Evolutionary conservation across 2,797 vertebrate species (phyloP).

Genomic region (Anguilla anguilla): DNA sequence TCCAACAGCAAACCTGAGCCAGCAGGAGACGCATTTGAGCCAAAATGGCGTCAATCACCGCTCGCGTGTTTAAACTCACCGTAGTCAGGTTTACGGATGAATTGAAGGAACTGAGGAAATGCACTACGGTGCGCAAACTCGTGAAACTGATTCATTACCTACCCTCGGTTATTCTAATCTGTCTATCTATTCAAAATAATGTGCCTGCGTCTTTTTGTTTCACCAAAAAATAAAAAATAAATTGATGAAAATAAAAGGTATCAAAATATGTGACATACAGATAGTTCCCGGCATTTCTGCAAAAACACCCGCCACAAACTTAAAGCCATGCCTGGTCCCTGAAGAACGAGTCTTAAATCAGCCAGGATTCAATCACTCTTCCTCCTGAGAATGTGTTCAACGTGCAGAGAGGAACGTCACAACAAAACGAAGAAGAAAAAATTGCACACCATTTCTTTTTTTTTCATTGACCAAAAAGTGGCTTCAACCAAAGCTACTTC

Average conservation of each 20-base stretch:
- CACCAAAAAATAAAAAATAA: neutral
- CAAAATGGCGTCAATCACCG: neutral
- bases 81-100: neutral
- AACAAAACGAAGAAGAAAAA: neutral
- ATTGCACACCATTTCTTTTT: neutral
- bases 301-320: neutral
- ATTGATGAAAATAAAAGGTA: neutral
- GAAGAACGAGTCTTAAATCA: neutral
- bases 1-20: neutral
- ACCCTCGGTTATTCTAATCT: no score
- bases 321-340: neutral
- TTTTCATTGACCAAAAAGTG: constrained; percentile 13
- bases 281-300: neutral
- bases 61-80: neutral
- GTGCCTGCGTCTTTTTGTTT: neutral
- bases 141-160: no score
- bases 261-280: neutral
- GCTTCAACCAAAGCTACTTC: neutral
- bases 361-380: neutral
- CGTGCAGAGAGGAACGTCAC: constrained; percentile 23
- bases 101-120: neutral
- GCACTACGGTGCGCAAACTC: no score
- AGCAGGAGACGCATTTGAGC: neutral
- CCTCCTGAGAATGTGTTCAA: constrained; percentile 6
- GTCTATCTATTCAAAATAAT: neutral